Base-by-base conservation (phyloP, 2,113 vertebrate genomes). In the Gymnogyps californianus region DNA sequence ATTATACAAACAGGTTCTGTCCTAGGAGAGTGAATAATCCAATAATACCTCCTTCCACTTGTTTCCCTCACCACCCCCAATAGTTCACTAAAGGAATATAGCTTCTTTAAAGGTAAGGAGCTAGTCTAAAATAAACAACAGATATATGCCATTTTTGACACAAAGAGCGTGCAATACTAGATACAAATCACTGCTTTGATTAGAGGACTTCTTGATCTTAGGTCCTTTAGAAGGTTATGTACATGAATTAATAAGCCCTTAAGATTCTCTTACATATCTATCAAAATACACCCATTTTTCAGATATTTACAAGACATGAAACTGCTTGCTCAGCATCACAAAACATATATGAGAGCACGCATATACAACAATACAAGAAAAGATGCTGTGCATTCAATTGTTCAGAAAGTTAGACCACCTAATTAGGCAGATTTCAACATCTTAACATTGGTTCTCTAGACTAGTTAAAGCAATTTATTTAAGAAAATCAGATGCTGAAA, bases 1-100 rank as follows among this genome's bases (percentile, higher is more conserved):
- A 97, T 98, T 98, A 94, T 96, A 97, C 96, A 98, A 98, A 97
- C 94, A 98, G 83, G 92, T 97, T 97, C 72, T 79, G 84, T 95
- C 93, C 92, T 97, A 94, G 65, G 89, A 77, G 88, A 96, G 87
- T 89, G 93, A 95, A 90, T 96, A 97, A 97, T 97, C 96, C 91
- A 96, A 57, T 95, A 96, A 96, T 92, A 64, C 71, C 66, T 96
- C 80, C 71, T 93, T 97, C 8, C 9, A 67, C 29, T 87, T 85
- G 58, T 83, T 92, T 97, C 75, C 28, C 32, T 81, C 34, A 38
- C 36, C 75, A 84, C 22, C n/a, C 70, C 16, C 44, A 76, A 6
- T 0, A 66, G 57, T 36, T 91, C 81, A 49, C 49, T 59, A 29
- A 72, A 87, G 36, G 24, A 79, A 57, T 2, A 42, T 8, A 70